phyloP scores from a whole-genome alignment of 2,113 vertebrate species.

The Clarias magur region DNA sequence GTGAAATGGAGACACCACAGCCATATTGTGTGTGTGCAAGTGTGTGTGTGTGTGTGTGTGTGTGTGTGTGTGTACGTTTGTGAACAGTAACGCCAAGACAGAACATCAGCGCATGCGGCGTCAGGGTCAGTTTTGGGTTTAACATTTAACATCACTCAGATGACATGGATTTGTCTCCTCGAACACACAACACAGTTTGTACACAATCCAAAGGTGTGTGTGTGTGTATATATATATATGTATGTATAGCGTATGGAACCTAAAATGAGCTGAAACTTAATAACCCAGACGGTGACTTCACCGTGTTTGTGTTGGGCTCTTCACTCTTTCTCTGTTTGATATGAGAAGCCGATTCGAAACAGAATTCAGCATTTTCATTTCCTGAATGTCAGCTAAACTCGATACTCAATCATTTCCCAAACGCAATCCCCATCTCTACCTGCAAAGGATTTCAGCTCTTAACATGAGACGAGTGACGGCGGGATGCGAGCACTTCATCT shows the following conservation, averaged over 20 bases:
- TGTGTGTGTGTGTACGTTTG: background rate
- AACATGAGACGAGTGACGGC: background rate
- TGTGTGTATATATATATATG: too few relatives aligned
- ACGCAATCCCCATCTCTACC: background rate
- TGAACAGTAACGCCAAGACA: constrained; percentile 41
- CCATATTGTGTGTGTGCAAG: background rate
- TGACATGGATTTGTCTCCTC: background rate
- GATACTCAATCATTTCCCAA: background rate
- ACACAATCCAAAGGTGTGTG: background rate
- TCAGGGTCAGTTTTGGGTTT: background rate
- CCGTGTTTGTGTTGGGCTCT: background rate
- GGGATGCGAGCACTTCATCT: background rate
- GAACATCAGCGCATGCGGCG: background rate
- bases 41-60: background rate
- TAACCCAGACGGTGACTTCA: background rate
- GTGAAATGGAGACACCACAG: constrained; percentile 34
- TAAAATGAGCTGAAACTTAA: background rate
- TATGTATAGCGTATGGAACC: background rate
- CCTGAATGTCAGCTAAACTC: background rate
- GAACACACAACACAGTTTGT: background rate
- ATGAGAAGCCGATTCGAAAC: background rate
- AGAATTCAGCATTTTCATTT: background rate
- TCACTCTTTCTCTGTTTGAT: background rate
- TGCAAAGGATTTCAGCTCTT: background rate
- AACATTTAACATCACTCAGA: background rate